A percentile compares a stretch with the other conserved stretches of the same genome.
Evolutionary conservation across 2,888 invertebrate genomes (phyloP).

Genomic region (Alentia gelatinosa): DNA sequence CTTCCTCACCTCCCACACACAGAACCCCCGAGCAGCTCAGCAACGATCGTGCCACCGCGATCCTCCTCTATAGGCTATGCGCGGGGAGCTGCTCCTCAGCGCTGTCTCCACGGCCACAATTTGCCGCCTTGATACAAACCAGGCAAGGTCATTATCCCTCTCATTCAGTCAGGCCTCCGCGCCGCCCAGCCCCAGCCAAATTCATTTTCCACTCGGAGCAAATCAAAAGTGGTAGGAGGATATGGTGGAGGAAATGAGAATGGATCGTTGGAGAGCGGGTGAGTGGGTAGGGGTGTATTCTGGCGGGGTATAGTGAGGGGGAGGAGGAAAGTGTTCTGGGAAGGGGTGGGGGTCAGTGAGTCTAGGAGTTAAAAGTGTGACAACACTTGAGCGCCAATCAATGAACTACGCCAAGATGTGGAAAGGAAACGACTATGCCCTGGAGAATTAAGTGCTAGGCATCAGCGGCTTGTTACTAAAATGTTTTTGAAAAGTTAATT

Average conservation of each 20-base stretch:
- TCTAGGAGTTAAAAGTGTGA: slow-evolving; percentile 15
- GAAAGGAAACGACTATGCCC: too few relatives aligned
- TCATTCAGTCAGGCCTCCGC: neutral
- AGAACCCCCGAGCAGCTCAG: too few relatives aligned
- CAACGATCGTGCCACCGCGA: too few relatives aligned
- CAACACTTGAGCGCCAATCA: neutral
- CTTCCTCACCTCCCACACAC: too few relatives aligned
- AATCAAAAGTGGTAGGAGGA: slow-evolving; percentile 42
- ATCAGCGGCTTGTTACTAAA: too few relatives aligned
- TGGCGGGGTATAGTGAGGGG: neutral
- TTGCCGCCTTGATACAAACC: slow-evolving; percentile 27
- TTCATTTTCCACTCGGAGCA: slow-evolving; percentile 42
- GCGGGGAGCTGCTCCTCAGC: neutral
- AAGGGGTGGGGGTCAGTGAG: neutral
- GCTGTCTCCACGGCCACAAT: neutral
- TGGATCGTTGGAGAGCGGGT: neutral
- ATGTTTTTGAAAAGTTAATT: too few relatives aligned
- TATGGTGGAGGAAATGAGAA: slow-evolving; percentile 42
- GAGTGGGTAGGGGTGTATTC: neutral
- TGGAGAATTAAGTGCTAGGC: too few relatives aligned
- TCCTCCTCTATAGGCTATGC: too few relatives aligned
- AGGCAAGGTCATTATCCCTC: slow-evolving; percentile 7
- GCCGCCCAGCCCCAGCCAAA: neutral
- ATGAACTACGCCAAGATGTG: too few relatives aligned
- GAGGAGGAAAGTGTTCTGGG: neutral